Base-by-base conservation (phyloP, 2,797 vertebrate species). In the Chaenodraco wilsoni region DNA sequence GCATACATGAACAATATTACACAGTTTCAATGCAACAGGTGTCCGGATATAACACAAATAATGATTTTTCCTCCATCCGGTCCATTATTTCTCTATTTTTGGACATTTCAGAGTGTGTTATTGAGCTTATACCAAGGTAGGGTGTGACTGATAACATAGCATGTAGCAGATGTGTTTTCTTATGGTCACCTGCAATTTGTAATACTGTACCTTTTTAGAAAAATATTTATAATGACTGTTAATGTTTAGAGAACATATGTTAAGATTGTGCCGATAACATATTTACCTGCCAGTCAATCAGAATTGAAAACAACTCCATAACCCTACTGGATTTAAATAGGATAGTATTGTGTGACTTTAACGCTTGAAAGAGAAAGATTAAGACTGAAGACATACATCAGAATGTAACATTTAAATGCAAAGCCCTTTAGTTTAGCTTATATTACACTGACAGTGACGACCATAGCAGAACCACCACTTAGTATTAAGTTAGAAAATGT, bases 201-300 rank as follows among this genome's bases (percentile, higher is more conserved):
- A 82, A 84, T 78, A 81, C 78, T 88, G 78, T 83, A 85, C 78
- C 81, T 76, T 76, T 21, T 76, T 21, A 51, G 64, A 62, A 65
- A 27, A n/a, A 14, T 9, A 58, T 56, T 67, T 41, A 63, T 23
- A 61, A 16, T 51, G 19, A 54, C 45, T 5, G 16, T 72, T 64
- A 50, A 64, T 65, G 40, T 57, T 46, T 45, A 62, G 27, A 27
- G 4, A 27, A 27, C 27, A 5, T 27, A 27, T 5, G 27, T 27
- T 27, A 27, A 27, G 27, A 4, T 27, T 27, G 27, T 5, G 27
- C 27, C 27, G 1, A 27, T 27, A 27, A 27, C 27, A 27, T 27
- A 27, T 27, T 67, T 31, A 23, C 68, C 59, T 74, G n/a, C 50
- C 41, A 70, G 46, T 15, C 27, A 54, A 41, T 51, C 48, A 56